Base-by-base conservation (phyloP, 2,888 invertebrate genomes). In the Rhogogaster chlorosoma region DNA sequence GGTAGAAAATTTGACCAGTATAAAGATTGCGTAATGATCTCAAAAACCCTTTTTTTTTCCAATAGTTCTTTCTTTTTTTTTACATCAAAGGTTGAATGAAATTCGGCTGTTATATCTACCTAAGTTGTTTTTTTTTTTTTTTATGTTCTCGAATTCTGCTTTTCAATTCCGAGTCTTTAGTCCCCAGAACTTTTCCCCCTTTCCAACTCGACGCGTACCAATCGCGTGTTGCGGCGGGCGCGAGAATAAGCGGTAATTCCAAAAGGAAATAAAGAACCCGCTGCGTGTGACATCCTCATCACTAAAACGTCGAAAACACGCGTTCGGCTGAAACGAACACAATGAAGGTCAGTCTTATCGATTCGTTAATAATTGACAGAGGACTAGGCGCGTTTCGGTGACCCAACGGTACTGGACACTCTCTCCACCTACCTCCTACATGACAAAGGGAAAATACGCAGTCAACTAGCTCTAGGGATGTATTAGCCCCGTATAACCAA, bases 261-360 rank as follows among this genome's bases (percentile, higher is more conserved):
- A 32, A 67, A 67, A 32, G 67, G 32, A 67, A 73, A 73, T 73
- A 42, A 42, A 38, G 42, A 26, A 61, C 84, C 87, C 84, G 86
- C 86, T 87, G 87, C 86, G 89, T 88, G 88, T 89, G 90, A 90
- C 89, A 88, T 88, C 86, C 88, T 89, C 88, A 88, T 89, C 89
- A 89, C 89, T 87, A 73, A 88, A 89, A 90, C 88, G 90, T 91
- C 91, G 88, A 88, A 77, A 77, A 53, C 87, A 86, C 88, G 86
- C 86, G 83, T 86, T 85, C 78, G 87, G 85, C 85, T 85, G 85
- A 86, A 87, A 78, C 87, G 84, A 86, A 85, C 87, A 89, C 89
- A 90, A 90, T 90, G 88, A 90, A 89, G 89, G 90, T 90, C 87
- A 87, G 89, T 89, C 90, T 90, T 90, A 91, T 91, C 89, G 90